Evolutionary conservation across 2,888 invertebrate genomes (phyloP), one percentile per base, ranked within the genome.

Genomic region (Merodon equestris): DNA sequence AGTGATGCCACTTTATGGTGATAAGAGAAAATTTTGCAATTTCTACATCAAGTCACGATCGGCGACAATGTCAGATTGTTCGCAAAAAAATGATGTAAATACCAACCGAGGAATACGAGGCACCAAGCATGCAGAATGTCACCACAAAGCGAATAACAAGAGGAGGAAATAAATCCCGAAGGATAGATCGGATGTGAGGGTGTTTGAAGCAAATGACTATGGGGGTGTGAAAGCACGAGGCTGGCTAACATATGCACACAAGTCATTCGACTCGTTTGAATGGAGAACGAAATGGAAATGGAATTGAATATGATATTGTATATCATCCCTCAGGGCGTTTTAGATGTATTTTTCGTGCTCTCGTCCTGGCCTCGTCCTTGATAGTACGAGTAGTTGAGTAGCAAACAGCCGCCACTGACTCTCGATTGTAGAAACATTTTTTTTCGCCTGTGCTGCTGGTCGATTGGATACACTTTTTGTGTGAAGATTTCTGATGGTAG

Each of bases 301-400:
- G 77, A 77, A 77, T 77, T 77, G 77, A 67, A 63, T 77, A 72
- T 77, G 66, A 71, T 72, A 77, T 72, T 72, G 67, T 77, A 72
- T 67, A 72, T 77, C 72, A 66, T 66, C 77, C 77, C 42, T 17
- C 56, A 45, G 72, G 77, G 67, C 47, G 50, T 61, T 67, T 51
- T 67, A 48, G 27, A 27, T 27, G 27, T 70, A 53, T 15, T 36
- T 18, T 40, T 1, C 19, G 5, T 19, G 3, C 38, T 54, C 47
- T 13, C 10, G 15, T 64, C n/a, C 27, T 13, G 2, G 10, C 5
- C 17, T 53, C 36, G 17, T 45, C 61, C 54, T 61, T 61, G 38
- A 40, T 61, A 45, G 44, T 64, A 48, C 61, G 42, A 42, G 12
- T 12, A 61, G 45, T 61, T 58, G 53, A 27, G 66, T 74, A 56